Conservation (phyloP, 2,113 vertebrate genomes). For the Ptilonorhynchus violaceus region DNA sequence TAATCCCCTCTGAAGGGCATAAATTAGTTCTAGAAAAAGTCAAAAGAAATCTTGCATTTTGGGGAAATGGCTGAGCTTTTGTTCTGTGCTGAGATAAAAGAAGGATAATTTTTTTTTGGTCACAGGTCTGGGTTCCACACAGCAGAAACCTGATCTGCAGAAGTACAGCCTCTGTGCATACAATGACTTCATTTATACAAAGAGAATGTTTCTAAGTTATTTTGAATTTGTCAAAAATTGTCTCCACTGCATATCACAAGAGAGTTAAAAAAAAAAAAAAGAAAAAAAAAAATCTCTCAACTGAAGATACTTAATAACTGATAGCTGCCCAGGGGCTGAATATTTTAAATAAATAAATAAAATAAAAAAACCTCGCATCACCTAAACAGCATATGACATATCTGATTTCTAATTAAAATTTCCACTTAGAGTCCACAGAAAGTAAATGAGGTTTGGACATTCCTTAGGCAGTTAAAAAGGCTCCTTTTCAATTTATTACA, state of each 20-base stretch:
- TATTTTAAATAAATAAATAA: background rate
- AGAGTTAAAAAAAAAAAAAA: background rate
- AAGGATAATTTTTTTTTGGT: background rate
- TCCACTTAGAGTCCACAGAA: background rate
- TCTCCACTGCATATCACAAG: background rate
- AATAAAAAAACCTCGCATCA: background rate
- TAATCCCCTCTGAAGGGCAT: background rate
- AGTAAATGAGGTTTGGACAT: background rate
- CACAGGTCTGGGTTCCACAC: rapidly evolving
- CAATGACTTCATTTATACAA: background rate
- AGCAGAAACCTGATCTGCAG: background rate
- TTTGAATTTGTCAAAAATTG: background rate
- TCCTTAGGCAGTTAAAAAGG: background rate
- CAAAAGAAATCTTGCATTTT: background rate
- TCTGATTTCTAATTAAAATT: slow-evolving; percentile 12
- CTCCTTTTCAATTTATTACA: background rate
- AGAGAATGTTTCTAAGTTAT: background rate
- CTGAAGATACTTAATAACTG: background rate
- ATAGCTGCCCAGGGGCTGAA: background rate
- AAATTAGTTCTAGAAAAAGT: background rate
- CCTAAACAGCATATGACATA: background rate
- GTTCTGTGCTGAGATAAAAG: background rate
- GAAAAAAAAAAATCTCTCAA: background rate
- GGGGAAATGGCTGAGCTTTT: background rate
- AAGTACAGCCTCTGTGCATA: background rate